Conservation (phyloP, 2,888 invertebrate genomes). For the Drosophila anomalata region DNA sequence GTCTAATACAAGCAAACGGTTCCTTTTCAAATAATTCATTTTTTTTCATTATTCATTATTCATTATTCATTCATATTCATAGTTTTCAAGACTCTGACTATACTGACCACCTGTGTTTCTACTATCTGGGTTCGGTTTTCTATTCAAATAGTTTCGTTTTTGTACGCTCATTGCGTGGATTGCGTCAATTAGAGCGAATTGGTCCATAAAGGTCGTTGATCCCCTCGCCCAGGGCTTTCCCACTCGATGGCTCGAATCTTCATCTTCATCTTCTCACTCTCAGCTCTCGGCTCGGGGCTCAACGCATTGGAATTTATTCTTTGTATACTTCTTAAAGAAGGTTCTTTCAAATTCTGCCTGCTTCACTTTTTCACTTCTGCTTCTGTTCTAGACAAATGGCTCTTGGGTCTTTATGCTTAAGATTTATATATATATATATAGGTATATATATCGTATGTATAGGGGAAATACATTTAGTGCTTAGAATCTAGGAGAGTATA, state of each 20-base stretch:
- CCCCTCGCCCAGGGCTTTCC: slow-evolving; percentile 32
- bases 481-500: slow-evolving; percentile 57
- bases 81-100: slow-evolving; percentile 8
- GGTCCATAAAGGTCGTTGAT: slow-evolving; percentile 75
- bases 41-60: not conserved
- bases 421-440: slow-evolving; percentile 27
- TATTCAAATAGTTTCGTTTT: slow-evolving; percentile 57
- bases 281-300: slow-evolving; percentile 32
- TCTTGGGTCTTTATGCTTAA: slow-evolving; percentile 40
- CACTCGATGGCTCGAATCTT: slow-evolving; percentile 2
- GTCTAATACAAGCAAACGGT: slow-evolving; percentile 70
- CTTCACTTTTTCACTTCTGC: slow-evolving; percentile 25
- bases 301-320: slow-evolving; percentile 65
- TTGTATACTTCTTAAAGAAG: slow-evolving; percentile 48
- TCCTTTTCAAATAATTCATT: slow-evolving; percentile 12
- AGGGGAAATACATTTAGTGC: slow-evolving; percentile 61
- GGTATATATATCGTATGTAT: slow-evolving; percentile 29
- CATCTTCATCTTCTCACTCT: not conserved
- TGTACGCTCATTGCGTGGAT: slow-evolving; percentile 77
- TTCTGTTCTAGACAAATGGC: slow-evolving; percentile 47
- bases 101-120: slow-evolving; percentile 29
- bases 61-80: slow-evolving; percentile 14
- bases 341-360: slow-evolving; percentile 33
- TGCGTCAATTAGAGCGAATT: slow-evolving; percentile 79
- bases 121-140: slow-evolving; percentile 25